phyloP scores from a whole-genome alignment of 2,797 vertebrate species.

The Hafferia zeledoni region DNA sequence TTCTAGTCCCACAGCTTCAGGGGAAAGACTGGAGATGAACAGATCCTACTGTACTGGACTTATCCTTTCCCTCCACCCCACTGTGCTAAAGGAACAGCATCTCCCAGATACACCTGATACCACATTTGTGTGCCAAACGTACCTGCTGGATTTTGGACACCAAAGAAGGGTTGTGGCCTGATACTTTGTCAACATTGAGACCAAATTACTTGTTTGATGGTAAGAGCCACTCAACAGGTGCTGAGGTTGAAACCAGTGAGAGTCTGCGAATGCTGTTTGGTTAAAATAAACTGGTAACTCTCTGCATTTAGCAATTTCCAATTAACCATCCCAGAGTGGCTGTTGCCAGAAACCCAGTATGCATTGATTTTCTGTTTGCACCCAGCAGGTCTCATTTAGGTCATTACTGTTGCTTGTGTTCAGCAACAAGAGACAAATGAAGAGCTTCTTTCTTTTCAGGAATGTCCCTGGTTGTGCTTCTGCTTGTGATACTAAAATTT shows the following conservation, averaged over 20 bases:
- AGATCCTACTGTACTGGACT: not conserved
- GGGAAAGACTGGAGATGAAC: not conserved
- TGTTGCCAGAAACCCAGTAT: not conserved
- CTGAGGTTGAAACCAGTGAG: not conserved
- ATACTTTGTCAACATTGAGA: not conserved
- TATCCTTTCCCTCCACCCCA: not conserved
- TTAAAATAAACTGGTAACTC: conserved; percentile 1
- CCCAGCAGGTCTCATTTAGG: conserved; percentile 18
- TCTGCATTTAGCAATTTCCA: not conserved
- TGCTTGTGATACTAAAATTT: not conserved
- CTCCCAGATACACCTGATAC: not conserved
- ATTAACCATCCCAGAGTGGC: not conserved
- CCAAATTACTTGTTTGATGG: not conserved
- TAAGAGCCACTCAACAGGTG: not conserved
- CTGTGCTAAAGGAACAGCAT: not conserved
- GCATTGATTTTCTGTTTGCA: conserved; percentile 23
- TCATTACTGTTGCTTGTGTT: not conserved
- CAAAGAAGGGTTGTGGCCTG: not conserved
- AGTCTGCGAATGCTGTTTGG: not conserved
- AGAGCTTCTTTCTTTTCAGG: conserved; percentile 10
- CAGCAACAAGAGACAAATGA: conserved; percentile 22
- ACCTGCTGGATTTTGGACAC: not conserved
- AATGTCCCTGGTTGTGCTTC: not conserved
- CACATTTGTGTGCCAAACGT: fast-evolving
- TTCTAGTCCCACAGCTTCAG: not conserved